Base-by-base conservation (phyloP, 2,888 invertebrate genomes). In the Globia sparganii region DNA sequence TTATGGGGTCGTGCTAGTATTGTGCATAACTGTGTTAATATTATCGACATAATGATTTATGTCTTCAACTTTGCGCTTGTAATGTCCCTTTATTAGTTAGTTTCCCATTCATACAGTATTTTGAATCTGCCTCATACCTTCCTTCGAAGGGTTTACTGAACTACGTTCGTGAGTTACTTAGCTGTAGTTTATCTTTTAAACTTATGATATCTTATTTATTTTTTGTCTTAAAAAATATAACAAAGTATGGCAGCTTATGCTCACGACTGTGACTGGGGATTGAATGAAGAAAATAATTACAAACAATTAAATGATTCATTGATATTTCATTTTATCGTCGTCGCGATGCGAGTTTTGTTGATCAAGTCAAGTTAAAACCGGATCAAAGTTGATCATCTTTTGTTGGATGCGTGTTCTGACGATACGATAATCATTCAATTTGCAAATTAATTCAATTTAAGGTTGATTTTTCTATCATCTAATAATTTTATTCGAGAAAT, bases 151-250 rank as follows among this genome's bases (percentile, higher is more conserved):
- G 67, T 75, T 46, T 76, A 21, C 28, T 64, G 34, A 25, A 78
- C 37, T 62, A 62, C 53, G 58, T 68, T 67, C 69, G 65, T 77
- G 62, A 72, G 61, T 74, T 64, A 46, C 25, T 74, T 82, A 76
- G 67, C 74, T 66, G 49, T 86, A 80, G 68, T 80, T 68, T 78
- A 70, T 77, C 56, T 31, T 65, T 83, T 53, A 77, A 80, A 86
- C 68, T 75, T 77, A 61, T 64, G 18, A 43, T 80, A 69, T 64
- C 74, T 73, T 86, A 88, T 88, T 87, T 88, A 86, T 86, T 88
- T 86, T 78, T 80, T 86, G 49, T 74, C 53, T 56, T 43, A 80
- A 73, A 75, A 83, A 72, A 66, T 73, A 72, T 61, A 78, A 59
- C 6, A 61, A 64, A 68, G 72, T 79, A 64, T 68, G 78, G 80